Percentiles rank a stretch among this genome's conserved stretches.
These are phyloP conservation scores for Formica aserva DNA, from an alignment of 2,888 invertebrate genomes.

Conservation along the genomic window DNA sequence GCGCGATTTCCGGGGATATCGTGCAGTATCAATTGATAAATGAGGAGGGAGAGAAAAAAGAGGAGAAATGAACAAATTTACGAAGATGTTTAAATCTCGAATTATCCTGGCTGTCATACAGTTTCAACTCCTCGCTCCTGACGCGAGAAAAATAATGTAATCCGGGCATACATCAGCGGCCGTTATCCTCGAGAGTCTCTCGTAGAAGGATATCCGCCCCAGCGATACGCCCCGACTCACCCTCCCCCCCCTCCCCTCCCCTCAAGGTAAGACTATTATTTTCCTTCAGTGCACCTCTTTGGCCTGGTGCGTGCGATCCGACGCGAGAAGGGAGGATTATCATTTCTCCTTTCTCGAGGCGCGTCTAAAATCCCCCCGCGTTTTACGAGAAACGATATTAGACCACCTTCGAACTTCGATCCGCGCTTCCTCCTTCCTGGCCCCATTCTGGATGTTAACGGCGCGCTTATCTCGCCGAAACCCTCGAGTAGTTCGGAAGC, in stretches of 20 bases:
- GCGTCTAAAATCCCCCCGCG: neutral
- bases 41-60: neutral
- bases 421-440: neutral
- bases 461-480: conserved; percentile 44
- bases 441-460: conserved; percentile 44
- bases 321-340: conserved; percentile 40
- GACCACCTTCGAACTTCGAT: conserved; percentile 31
- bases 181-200: conserved; percentile 45
- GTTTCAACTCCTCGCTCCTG: conserved; percentile 5
- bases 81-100: conserved; percentile 5
- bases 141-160: conserved; percentile 44
- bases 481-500: conserved; percentile 54
- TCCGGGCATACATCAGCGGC: conserved; percentile 42
- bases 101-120: conserved; percentile 25
- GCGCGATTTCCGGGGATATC: neutral
- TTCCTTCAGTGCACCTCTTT: conserved; percentile 15
- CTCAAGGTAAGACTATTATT: conserved; percentile 46
- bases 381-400: conserved; percentile 29
- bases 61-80: neutral
- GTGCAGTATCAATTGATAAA: neutral
- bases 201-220: conserved; percentile 17
- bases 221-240: conserved; percentile 30
- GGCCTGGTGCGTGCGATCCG: conserved; percentile 29
- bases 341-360: conserved; percentile 15
- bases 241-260: neutral